Evolutionary conservation across 2,113 vertebrate genomes (phyloP).

Genomic region (Butastur rufipennis): DNA sequence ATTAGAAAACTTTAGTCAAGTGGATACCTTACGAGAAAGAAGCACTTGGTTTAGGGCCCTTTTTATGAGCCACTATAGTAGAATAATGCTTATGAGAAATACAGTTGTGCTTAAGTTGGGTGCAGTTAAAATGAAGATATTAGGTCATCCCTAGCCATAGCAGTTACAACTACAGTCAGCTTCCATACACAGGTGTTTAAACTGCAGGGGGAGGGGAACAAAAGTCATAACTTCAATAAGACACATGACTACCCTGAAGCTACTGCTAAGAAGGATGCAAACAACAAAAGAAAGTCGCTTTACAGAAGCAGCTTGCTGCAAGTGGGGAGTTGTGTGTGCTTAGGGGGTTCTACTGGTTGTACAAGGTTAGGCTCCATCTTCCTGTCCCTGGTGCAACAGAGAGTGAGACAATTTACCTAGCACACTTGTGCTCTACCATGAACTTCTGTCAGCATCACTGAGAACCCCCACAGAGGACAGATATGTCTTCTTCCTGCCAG

Average conservation of each 20-base stretch:
- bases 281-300: not conserved
- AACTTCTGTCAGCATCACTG: not conserved
- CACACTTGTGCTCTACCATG: not conserved
- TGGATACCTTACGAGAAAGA: not conserved
- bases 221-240: not conserved
- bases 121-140: not conserved
- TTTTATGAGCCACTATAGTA: not conserved
- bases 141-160: accelerated
- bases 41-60: not conserved
- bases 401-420: not conserved
- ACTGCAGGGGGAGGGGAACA: accelerated
- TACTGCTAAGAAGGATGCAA: not conserved
- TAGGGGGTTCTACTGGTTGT: not conserved
- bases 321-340: not conserved
- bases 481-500: not conserved
- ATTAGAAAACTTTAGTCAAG: not conserved
- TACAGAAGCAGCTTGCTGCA: not conserved
- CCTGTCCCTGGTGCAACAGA: not conserved
- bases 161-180: not conserved
- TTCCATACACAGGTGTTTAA: not conserved
- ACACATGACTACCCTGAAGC: not conserved
- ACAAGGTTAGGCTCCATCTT: not conserved
- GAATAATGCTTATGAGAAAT: not conserved
- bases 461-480: not conserved
- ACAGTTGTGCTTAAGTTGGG: not conserved